Evolutionary conservation across 2,113 vertebrate species (phyloP), one percentile per base, ranked within the genome.

Genomic region (Sceloporus tristichus): DNA sequence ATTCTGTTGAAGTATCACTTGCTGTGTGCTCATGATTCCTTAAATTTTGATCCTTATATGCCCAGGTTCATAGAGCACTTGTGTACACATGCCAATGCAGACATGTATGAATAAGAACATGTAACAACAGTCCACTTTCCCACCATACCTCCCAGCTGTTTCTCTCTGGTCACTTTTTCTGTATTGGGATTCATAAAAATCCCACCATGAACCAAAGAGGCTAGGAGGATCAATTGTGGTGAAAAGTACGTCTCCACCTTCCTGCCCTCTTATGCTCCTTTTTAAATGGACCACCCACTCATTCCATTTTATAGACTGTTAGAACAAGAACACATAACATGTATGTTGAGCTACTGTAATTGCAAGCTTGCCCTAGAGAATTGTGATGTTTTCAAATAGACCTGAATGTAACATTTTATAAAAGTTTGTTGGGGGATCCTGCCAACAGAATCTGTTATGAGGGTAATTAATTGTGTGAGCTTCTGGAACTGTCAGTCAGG

Each of bases 401-500:
- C 76, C 40, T 89, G 73, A 42, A 56, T 14, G 21, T 80, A 56
- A 27, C 62, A n/a, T 42, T 88, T 54, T 16, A 5, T 38, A 65
- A 66, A 48, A 4, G 42, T 23, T 59, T 81, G 80, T 87, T 87
- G 54, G 71, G 23, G 16, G 68, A 79, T 89, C 80, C 53, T 23
- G 77, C 81, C 40, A 71, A n/a, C 13, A 70, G 27, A 34, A 88
- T 79, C 73, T 0, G 0, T 89, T 90, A 68, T 0, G 0, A 71
- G 54, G 48, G 42, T 48, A 85, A 70, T 54, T 78, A 87, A 79
- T 29, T 79, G 68, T 59, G 65, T 89, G 53, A 34, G 81, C 65
- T 93, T 90, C 74, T 78, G 54, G 29, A 62, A 0, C 0, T 42
- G 40, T 87, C 62, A 73, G 14, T 79, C 83, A 74, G 77, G 16